Conservation (phyloP, 2,113 vertebrate species). For the Apaloderma vittatum region DNA sequence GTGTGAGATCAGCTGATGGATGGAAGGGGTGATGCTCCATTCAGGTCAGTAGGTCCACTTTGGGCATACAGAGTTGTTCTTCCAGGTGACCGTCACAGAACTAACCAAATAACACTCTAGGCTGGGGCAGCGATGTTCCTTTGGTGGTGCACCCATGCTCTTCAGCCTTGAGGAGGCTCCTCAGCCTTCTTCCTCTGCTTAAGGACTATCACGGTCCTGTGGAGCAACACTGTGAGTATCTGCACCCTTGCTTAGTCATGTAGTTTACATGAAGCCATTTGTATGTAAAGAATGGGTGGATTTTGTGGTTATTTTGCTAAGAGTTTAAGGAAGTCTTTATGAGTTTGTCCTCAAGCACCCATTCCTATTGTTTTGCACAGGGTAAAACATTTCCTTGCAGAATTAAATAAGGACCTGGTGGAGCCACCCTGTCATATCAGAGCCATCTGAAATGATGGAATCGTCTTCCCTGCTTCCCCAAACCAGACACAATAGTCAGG, state of each 20-base stretch:
- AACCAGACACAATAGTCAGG: background rate
- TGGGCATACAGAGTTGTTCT: background rate
- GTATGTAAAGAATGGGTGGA: background rate
- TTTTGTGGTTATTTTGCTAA: background rate
- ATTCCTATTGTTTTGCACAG: background rate
- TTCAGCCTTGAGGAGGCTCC: background rate
- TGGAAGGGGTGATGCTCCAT: background rate
- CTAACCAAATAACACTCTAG: background rate
- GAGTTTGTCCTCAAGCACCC: background rate
- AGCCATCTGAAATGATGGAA: background rate
- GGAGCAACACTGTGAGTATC: background rate
- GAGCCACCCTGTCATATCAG: background rate
- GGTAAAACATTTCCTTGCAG: background rate
- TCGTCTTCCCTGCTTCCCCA: background rate
- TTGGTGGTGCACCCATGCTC: rapidly evolving
- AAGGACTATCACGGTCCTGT: rapidly evolving
- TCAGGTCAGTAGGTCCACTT: background rate
- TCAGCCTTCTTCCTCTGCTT: background rate
- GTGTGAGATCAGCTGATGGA: background rate
- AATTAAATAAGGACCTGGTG: background rate
- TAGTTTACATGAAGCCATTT: background rate
- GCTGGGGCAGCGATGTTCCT: background rate
- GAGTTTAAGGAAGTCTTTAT: background rate
- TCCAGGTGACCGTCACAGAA: background rate
- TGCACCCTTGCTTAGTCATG: background rate